A percentile compares a stretch with the other conserved stretches of the same genome.
Evolutionary conservation across 2,113 vertebrate genomes (phyloP).

Genomic region (Platysternon megacephalum): DNA sequence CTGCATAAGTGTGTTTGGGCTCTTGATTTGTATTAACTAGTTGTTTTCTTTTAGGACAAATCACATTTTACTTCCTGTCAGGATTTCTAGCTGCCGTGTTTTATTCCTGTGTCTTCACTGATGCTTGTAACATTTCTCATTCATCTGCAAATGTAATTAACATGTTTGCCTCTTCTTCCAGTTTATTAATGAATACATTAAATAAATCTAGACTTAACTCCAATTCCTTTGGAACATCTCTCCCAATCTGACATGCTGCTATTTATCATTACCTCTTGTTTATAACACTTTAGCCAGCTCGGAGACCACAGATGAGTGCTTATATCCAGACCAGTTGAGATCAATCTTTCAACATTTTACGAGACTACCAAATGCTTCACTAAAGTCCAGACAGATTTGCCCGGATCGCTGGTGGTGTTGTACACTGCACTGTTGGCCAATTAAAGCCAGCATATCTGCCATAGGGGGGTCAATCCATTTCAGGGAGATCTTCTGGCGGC

Average conservation of each 20-base stretch:
- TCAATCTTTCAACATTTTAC: constrained; percentile 48
- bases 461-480: not conserved
- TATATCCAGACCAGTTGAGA: constrained; percentile 20
- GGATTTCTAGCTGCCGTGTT: not conserved
- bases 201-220: not conserved
- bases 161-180: not conserved
- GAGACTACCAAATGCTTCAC: constrained; percentile 21
- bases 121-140: not conserved
- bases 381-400: constrained; percentile 20
- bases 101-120: not conserved
- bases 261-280: not conserved
- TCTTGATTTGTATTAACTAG: not conserved
- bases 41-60: not conserved
- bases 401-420: not conserved
- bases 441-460: not conserved
- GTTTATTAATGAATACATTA: not conserved
- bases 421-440: constrained; percentile 9
- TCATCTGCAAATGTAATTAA: accelerated
- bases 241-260: not conserved
- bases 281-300: not conserved
- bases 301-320: constrained; percentile 22
- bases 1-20: accelerated
- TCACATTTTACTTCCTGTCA: not conserved
- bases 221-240: not conserved
- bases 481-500: not conserved